phyloP scores from a whole-genome alignment of 2,113 vertebrate species.

The Salvelinus alpinus region DNA sequence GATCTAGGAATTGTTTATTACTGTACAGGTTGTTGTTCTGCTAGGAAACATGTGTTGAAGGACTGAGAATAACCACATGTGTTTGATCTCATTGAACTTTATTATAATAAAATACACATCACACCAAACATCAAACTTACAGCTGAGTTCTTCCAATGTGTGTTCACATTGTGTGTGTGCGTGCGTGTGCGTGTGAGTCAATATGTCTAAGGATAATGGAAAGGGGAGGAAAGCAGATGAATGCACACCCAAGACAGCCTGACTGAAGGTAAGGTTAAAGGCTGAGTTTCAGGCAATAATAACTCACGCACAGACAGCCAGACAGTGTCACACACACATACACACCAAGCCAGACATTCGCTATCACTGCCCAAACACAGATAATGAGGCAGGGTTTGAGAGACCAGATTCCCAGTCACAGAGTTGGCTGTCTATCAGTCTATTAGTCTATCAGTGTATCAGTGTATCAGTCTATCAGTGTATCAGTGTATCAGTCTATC shows the following conservation, averaged over 20 bases:
- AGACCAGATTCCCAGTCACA: conserved; percentile 10
- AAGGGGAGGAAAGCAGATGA: no score
- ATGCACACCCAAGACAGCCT: no score
- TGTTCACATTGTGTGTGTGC: background rate
- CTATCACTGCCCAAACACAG: conserved; percentile 40
- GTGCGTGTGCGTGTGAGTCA: background rate
- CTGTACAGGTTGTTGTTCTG: no score
- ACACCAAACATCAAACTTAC: background rate
- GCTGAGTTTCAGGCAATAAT: background rate
- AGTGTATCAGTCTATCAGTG: no score
- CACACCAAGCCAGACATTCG: background rate
- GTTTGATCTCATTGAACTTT: conserved; percentile 34
- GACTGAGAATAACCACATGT: background rate
- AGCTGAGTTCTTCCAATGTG: background rate
- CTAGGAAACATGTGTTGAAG: no score
- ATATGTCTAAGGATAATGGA: conserved; percentile 3
- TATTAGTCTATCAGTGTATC: no score
- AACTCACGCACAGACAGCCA: background rate
- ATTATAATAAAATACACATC: conserved; percentile 36
- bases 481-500: no score
- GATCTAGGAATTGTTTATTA: no score
- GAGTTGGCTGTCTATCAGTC: conserved; percentile 20
- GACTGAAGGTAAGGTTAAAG: background rate
- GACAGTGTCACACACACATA: background rate
- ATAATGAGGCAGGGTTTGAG: conserved; percentile 33